Percentiles rank a stretch among this genome's conserved stretches.
Evolutionary conservation across 2,888 invertebrate species (phyloP).

Genomic region (Drosophila mayaguana): DNA sequence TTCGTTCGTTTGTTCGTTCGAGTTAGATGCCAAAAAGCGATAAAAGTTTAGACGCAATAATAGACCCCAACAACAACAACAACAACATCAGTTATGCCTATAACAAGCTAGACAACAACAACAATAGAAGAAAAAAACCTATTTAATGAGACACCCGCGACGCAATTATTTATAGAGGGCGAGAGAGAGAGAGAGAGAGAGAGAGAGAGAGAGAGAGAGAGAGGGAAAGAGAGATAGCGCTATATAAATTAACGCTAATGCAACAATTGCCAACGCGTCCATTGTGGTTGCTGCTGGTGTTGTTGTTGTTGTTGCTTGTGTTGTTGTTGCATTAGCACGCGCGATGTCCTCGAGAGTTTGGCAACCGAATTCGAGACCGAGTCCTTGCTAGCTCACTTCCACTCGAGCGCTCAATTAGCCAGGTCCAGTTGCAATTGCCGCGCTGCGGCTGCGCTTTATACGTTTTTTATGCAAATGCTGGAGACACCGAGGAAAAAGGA

Average conservation of each 20-base stretch:
- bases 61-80: conserved; percentile 38
- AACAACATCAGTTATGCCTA: conserved; percentile 11
- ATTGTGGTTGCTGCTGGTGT: conserved; percentile 13
- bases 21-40: conserved; percentile 57
- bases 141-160: conserved; percentile 60
- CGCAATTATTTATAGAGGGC: conserved; percentile 45
- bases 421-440: conserved; percentile 46
- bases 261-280: conserved; percentile 49
- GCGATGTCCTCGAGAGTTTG: conserved; percentile 24
- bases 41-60: conserved; percentile 63
- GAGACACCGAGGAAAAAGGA: conserved; percentile 21
- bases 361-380: background rate
- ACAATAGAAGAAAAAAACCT: conserved; percentile 18
- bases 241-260: conserved; percentile 45
- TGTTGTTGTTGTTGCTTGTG: background rate
- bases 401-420: conserved; percentile 64
- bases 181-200: background rate
- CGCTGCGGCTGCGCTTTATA: conserved; percentile 55
- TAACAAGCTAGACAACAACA: conserved; percentile 37
- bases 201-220: conserved; percentile 4
- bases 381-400: conserved; percentile 42
- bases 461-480: conserved; percentile 74
- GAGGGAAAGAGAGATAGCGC: conserved; percentile 9
- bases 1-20: conserved; percentile 26
- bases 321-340: conserved; percentile 57